Evolutionary conservation across 2,888 invertebrate species (phyloP), one percentile per base, ranked within the genome.

Genomic region (Lithophane socia): DNA sequence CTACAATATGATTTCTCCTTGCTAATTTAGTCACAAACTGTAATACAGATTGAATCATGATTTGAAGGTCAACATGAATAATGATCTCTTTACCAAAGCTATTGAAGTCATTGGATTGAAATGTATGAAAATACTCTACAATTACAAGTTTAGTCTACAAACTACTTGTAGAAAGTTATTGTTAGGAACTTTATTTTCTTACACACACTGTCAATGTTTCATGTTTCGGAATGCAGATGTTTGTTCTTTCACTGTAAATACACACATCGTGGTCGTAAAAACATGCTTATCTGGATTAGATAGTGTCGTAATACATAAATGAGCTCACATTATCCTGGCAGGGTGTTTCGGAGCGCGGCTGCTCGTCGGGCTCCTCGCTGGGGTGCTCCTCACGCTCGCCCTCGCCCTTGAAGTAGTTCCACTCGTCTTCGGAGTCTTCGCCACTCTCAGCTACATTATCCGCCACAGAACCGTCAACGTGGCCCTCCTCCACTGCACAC

Each of bases 391-490:
- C 97, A 89, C 93, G 97, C 84, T 97, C 97, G 83, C 97, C 97
- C 91, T 97, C 98, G 89, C 97, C 97, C 92, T 97, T 97, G 94
- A 97, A 98, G 93, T 98, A 98, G 94, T 98, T 98, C 98, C 98
- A 98, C 98, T 98, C 98, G 97, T 98, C 98, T 95, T 98, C 98
- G 87, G 98, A 98, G 88, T 98, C 98, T 89, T 98, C 98, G 91
- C 98, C 97, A 91, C 97, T 98, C 94, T 98, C 98, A 92, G 97
- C 98, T 97, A 97, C 97, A 97, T 98, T 98, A 96, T 98, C 98
- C 95, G 97, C 97, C 93, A 97, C 92, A 88, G 93, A 94, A 89
- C 95, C 96, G 94, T 96, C 96, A 87, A 95, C 94, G 94, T 96
- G 95, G 95, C 94, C 92, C 87, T 94, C 93, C 88, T 95, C 96